Base-by-base conservation (phyloP, 2,797 vertebrate genomes). In the Sebastiscus albofasciatus region DNA sequence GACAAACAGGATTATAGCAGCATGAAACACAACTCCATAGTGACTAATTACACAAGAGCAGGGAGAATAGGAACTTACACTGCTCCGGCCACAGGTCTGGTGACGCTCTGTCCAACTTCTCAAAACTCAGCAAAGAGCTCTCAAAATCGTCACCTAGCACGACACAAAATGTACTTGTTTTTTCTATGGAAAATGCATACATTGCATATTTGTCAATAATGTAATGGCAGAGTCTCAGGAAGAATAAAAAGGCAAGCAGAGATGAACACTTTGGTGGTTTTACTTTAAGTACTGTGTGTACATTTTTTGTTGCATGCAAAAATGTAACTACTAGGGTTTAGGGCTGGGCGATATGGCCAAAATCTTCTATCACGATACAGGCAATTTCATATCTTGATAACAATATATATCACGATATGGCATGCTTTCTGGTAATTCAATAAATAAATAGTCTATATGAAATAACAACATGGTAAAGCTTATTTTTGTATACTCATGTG, bases 71-170 rank as follows among this genome's bases (percentile, higher is more conserved):
- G 2, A 72, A 96, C 98, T 97, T 94, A 99, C 98, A 86, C 74
- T 98, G 97, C 87, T 99, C 98, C 10, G 98, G 98, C 98, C 98
- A 99, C 81, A 99, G 94, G 88, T 99, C 98, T 75, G 98, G 98
- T 7, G 98, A 99, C 2, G 98, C 97, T 83, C 98, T 94, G 92
- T 99, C 98, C 94, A 99, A 93, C 87, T 99, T 99, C 94, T 99
- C 98, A 93, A 98, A 99, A 91, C 98, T 99, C 90, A 99, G 87
- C 92, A 99, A 93, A 65, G 98, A 99, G 6, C 96, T 93, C 87
- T 99, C 98, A 94, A 99, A 96, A 88, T 99, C 98, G 5, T 96
- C 93, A 86, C 96, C 98, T 99, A 72, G 34, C 24, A 68, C 56
- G 2, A 85, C 11, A 88, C 3, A 80, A 9, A 49, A 55, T 18